Evolutionary conservation across 2,797 vertebrate genomes (phyloP).

Genomic region (Hirundo rustica): DNA sequence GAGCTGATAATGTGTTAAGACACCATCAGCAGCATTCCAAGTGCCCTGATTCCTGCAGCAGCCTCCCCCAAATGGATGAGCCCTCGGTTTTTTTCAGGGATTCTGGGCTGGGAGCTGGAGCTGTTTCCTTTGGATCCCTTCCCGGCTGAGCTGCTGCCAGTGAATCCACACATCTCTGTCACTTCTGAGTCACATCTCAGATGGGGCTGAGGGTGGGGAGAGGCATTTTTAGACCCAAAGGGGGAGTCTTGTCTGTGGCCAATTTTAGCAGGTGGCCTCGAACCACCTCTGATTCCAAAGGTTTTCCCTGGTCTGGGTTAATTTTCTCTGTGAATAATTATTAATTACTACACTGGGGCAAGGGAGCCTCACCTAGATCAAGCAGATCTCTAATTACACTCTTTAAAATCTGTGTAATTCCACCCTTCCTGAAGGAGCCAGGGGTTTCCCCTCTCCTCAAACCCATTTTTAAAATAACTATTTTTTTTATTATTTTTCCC

Average conservation of each 20-base stretch:
- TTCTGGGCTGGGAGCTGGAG: background rate
- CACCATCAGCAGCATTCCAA: background rate
- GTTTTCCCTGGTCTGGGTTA: background rate
- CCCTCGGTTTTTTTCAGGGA: background rate
- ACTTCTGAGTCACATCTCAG: background rate
- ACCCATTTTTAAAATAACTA: background rate
- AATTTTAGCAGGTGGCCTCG: background rate
- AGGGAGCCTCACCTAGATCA: background rate
- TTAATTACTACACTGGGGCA: background rate
- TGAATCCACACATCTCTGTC: background rate
- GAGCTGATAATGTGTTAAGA: background rate
- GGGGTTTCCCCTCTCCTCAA: background rate
- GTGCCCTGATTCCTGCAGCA: background rate
- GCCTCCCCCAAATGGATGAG: background rate
- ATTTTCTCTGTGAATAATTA: background rate
- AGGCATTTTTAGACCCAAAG: constrained; percentile 52
- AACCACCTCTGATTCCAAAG: background rate
- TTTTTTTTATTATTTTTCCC: background rate
- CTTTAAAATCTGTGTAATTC: background rate
- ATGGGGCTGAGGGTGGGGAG: background rate
- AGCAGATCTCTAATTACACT: background rate
- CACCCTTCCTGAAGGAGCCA: background rate
- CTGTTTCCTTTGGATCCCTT: background rate
- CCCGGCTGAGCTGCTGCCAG: background rate
- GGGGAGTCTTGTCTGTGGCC: constrained; percentile 5